Evolutionary conservation across 35 echinoderm and acorn worm species (phyloP).

Genomic region (Lytechinus variegatus): DNA sequence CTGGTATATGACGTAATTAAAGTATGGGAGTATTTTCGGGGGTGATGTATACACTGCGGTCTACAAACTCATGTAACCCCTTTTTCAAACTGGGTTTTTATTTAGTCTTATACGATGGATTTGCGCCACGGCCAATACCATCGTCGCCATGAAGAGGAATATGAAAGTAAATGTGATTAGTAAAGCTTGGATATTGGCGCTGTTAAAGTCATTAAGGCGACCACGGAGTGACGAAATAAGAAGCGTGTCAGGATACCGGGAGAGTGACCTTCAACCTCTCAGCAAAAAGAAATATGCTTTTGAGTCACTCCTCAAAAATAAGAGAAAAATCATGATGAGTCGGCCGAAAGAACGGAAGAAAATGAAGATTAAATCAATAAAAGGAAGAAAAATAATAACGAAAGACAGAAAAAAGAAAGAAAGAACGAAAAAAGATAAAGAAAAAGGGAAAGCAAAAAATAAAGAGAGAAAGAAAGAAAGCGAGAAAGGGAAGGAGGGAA

Average conservation of each 20-base stretch:
- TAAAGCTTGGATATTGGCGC: neutral
- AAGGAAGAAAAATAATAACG: no score
- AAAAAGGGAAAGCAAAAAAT: no score
- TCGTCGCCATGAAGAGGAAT: neutral
- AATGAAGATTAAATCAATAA: neutral
- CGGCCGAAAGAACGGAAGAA: neutral
- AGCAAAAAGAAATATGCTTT: slow-evolving; percentile 13
- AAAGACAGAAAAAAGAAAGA: no score
- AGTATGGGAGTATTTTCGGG: no score
- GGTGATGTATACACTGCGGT: neutral
- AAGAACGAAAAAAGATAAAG: no score
- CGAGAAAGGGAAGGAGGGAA: no score
- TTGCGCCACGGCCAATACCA: neutral
- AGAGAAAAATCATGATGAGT: neutral
- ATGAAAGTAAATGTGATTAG: slow-evolving; percentile 14
- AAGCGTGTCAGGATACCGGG: neutral
- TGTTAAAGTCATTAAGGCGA: neutral
- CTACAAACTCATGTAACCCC: neutral
- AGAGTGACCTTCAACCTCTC: neutral
- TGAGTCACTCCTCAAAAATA: neutral
- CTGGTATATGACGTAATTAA: no score
- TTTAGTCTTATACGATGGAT: neutral
- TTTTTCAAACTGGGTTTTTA: neutral
- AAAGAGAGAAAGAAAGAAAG: no score
- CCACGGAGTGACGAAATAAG: slow-evolving; percentile 8